Conservation (phyloP, 2,113 vertebrate genomes). For the Menidia beryllina region DNA sequence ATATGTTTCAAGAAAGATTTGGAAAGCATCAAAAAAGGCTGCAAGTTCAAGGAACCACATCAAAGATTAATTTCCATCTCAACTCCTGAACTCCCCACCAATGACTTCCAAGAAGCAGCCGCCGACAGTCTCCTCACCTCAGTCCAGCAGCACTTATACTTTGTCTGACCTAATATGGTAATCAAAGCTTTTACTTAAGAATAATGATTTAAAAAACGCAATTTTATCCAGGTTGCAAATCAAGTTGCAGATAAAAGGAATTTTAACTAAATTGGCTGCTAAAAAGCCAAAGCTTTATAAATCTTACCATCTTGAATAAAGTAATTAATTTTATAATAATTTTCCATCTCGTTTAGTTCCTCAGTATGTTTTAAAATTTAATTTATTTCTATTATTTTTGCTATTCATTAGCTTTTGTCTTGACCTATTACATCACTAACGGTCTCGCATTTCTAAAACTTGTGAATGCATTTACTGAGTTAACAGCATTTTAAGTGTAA, state of each 20-base stretch:
- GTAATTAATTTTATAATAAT: neutral
- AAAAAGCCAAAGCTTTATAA: neutral
- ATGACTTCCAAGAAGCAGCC: neutral
- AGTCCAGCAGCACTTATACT: slow-evolving; percentile 3
- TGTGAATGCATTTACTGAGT: neutral
- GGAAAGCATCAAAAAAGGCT: neutral
- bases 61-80: slow-evolving; percentile 40
- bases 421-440: neutral
- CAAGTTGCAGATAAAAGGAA: slow-evolving; percentile 8
- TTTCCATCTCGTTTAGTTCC: neutral
- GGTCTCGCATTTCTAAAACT: neutral
- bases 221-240: no score
- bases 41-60: slow-evolving; percentile 27
- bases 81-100: neutral
- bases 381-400: neutral
- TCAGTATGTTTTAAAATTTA: neutral
- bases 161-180: neutral
- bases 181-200: slow-evolving; percentile 20
- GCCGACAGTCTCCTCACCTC: neutral
- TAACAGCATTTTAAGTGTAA: neutral
- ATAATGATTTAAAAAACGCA: no score
- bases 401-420: neutral
- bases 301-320: neutral
- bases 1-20: slow-evolving; percentile 11
- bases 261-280: neutral